Evolutionary conservation across 2,113 vertebrate genomes (phyloP), one percentile per base, ranked within the genome.

Genomic region (Pleuronectes platessa): DNA sequence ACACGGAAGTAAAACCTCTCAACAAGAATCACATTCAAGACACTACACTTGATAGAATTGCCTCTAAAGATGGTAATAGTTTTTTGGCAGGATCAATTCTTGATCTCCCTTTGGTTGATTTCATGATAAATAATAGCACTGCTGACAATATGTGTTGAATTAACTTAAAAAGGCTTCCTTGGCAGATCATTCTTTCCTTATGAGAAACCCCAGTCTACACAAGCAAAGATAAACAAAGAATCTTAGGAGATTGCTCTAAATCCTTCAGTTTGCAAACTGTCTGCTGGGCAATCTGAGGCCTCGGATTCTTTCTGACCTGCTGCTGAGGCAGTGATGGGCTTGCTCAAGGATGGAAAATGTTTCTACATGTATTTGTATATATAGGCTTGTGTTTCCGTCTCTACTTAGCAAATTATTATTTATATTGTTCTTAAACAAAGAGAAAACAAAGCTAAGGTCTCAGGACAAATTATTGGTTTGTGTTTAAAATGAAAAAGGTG

Each of bases 191-290:
- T 2, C 12, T 71, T 63, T 69, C 47, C n/a, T 61, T 62, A 20
- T 55, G 27, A 31, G 37, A 63, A 61, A 37, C 2, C 11, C 59
- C 27, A 42, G 40, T 42, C 40, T 42, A 13, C 61, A 6, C 3
- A 8, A 17, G 27, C 15, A 63, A 47, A 82, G 68, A 72, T 63
- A 84, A 86, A 70, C 76, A 82, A 49, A 84, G 18, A 65, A 66
- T 74, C 66, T 65, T 74, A 78, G 4, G 56, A 56, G 68, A 76
- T 45, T 56, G 61, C 20, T 21, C 20, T 21, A 20, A 54, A 21
- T 54, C 51, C 51, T n/a, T 10, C 51, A n/a, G 51, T 55, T 83
- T 67, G 56, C 74, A 73, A 49, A 47, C 67, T 62, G 70, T 66
- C 68, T 72, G 76, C 45, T 18, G 45, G 69, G 53, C 79, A 69